These are phyloP conservation scores for Rotaria socialis DNA, from an alignment of 2,888 invertebrate genomes.

Conservation along the genomic window DNA sequence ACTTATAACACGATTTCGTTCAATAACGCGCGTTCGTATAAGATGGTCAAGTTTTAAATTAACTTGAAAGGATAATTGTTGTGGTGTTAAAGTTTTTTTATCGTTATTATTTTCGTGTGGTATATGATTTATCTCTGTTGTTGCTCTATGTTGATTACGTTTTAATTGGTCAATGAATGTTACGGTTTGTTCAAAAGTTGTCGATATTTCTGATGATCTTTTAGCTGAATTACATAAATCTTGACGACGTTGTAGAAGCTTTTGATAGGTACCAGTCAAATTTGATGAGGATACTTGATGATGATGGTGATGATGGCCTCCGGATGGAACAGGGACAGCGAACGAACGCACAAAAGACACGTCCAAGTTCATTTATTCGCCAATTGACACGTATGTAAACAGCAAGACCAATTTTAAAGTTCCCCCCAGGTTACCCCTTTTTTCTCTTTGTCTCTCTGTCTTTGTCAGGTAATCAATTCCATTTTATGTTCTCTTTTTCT, in stretches of 20 bases:
- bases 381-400: neutral
- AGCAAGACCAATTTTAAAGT: neutral
- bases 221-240: neutral
- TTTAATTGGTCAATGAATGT: conserved; percentile 10
- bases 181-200: neutral
- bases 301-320: neutral
- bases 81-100: neutral
- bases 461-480: neutral
- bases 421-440: neutral
- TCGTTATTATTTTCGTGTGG: neutral
- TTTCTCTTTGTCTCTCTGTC: neutral
- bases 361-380: neutral
- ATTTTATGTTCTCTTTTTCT: neutral
- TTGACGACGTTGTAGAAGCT: conserved; percentile 22
- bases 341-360: neutral
- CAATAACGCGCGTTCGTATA: conserved; percentile 4
- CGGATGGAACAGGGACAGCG: neutral
- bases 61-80: neutral
- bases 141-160: neutral
- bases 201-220: neutral
- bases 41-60: conserved; percentile 15
- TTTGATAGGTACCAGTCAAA: neutral
- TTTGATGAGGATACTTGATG: neutral
- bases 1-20: neutral
- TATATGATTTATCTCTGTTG: neutral